Evolutionary conservation across 2,113 vertebrate genomes (phyloP).

Genomic region (Notechis scutatus): DNA sequence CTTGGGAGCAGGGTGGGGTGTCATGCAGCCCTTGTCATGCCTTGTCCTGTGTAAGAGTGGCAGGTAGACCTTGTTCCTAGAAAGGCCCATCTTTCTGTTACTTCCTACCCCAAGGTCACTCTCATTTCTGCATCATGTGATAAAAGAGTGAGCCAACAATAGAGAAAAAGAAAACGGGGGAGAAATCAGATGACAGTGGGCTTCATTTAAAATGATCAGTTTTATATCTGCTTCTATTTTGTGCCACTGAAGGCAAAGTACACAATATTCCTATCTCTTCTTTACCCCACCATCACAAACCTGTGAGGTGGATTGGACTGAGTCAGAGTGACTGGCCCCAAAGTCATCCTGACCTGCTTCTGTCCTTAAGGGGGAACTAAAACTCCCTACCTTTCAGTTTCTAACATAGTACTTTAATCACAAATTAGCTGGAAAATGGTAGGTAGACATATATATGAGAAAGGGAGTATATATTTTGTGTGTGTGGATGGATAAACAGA

Average conservation of each 20-base stretch:
- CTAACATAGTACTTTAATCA: neutral
- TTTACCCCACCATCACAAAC: neutral
- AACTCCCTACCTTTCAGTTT: neutral
- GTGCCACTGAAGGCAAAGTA: neutral
- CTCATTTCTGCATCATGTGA: neutral
- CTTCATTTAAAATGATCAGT: neutral
- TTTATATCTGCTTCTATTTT: neutral
- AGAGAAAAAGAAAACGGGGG: neutral
- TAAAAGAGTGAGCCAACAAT: neutral
- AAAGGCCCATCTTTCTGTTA: neutral
- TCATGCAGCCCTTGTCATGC: neutral
- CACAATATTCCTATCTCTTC: neutral
- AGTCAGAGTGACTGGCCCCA: neutral
- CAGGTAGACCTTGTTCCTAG: neutral
- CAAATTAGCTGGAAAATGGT: neutral
- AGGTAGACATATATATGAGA: neutral
- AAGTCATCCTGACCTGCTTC: neutral
- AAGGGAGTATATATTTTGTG: too few relatives aligned
- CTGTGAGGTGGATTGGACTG: neutral
- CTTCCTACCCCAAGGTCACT: neutral
- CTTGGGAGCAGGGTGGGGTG: too few relatives aligned
- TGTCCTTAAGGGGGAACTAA: neutral
- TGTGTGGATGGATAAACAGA: too few relatives aligned
- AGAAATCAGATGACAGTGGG: neutral
- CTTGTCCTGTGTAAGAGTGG: neutral